phyloP scores from a whole-genome alignment of 1,140 invertebrate genomes.

The Drosophila bocki region DNA sequence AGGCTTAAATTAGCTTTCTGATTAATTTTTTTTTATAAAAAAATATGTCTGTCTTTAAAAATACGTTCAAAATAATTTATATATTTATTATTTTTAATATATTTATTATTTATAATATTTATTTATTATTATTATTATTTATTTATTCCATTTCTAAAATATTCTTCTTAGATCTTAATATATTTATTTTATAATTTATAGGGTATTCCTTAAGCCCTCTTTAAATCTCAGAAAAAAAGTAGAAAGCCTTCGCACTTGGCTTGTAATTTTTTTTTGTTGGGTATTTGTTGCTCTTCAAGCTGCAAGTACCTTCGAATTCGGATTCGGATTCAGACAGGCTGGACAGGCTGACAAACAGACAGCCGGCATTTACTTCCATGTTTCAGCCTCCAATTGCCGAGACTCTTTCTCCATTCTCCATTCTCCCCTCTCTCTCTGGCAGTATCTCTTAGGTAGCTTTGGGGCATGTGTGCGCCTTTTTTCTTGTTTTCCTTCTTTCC shows the following conservation, averaged over 20 bases:
- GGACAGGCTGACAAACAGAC: constrained; percentile 44
- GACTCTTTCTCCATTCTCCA: constrained; percentile 9
- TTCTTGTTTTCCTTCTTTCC: constrained; percentile 34
- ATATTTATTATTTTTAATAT: no score
- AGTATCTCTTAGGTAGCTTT: constrained; percentile 34
- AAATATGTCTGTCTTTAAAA: no score
- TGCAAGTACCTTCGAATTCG: constrained; percentile 67
- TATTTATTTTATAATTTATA: neutral
- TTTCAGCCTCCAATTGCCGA: constrained; percentile 58
- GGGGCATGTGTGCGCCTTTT: constrained; percentile 74
- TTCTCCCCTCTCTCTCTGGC: constrained; percentile 13
- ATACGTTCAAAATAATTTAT: no score
- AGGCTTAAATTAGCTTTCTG: neutral
- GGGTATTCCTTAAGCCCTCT: constrained; percentile 17
- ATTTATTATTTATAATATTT: no score
- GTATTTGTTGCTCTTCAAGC: constrained; percentile 71
- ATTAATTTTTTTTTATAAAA: neutral
- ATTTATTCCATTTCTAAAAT: no score
- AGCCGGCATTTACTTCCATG: constrained; percentile 62
- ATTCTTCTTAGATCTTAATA: neutral
- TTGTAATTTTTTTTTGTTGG: constrained; percentile 20
- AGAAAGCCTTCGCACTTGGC: constrained; percentile 31
- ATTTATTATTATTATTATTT: no score
- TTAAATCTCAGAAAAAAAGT: neutral
- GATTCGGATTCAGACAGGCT: constrained; percentile 43